A percentile compares a stretch with the other conserved stretches of the same genome.
These are phyloP conservation scores for Danionella cerebrum DNA, from an alignment of 2,113 vertebrate species.

Conservation along the genomic window DNA sequence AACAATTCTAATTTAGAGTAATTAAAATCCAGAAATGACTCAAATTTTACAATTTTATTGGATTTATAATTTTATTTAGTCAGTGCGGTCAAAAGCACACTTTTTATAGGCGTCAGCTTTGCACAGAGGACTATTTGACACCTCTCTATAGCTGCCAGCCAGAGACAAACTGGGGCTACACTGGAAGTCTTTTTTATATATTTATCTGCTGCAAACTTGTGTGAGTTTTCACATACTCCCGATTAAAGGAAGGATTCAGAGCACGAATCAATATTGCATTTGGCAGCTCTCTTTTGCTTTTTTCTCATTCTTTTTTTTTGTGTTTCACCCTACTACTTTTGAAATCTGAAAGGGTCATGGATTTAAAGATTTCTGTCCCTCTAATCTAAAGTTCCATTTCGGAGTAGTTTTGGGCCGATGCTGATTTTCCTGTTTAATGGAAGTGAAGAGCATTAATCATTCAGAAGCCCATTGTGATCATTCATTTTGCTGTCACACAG, in stretches of 20 bases:
- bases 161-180: background rate
- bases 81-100: background rate
- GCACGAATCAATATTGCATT: background rate
- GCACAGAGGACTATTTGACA: conserved; percentile 15
- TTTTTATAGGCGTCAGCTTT: background rate
- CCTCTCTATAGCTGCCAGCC: conserved; percentile 17
- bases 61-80: too few relatives aligned
- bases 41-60: too few relatives aligned
- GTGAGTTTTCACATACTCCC: background rate
- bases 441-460: too few relatives aligned
- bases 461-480: too few relatives aligned
- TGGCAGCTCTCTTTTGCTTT: background rate
- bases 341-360: background rate
- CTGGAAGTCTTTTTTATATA: background rate
- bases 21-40: too few relatives aligned
- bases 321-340: background rate
- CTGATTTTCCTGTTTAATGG: too few relatives aligned
- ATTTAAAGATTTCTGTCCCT: too few relatives aligned
- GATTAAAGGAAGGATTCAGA: background rate
- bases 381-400: too few relatives aligned
- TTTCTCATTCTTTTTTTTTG: background rate
- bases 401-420: too few relatives aligned
- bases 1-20: too few relatives aligned
- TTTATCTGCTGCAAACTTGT: background rate
- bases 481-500: too few relatives aligned